Conservation (phyloP, 2,888 invertebrate species). For the Horisme vitalbata region DNA sequence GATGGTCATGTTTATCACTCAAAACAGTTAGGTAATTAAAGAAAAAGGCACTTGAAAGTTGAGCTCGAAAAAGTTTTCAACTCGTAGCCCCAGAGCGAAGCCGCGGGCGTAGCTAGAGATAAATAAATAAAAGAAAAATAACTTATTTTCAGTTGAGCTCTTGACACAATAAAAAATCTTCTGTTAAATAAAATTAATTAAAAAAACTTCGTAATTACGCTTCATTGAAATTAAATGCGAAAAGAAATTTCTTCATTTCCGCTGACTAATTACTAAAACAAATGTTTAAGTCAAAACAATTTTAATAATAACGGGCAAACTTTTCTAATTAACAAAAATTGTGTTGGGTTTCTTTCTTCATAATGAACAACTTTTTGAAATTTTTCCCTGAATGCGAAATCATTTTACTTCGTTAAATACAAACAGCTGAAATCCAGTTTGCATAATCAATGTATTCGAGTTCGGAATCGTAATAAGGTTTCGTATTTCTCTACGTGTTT, state of each 20-base stretch:
- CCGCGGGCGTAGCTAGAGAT: no score
- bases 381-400: background rate
- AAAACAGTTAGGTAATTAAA: no score
- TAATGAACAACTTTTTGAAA: slow-evolving; percentile 10
- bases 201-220: background rate
- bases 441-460: background rate
- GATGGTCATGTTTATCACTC: no score
- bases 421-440: background rate
- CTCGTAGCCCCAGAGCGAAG: no score
- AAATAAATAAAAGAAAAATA: background rate
- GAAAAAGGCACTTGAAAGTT: no score
- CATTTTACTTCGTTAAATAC: background rate
- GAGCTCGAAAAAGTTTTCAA: no score
- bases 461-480: no score
- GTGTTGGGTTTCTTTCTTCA: slow-evolving; percentile 2
- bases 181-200: slow-evolving; percentile 7
- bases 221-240: background rate
- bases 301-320: slow-evolving; percentile 23
- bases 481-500: no score
- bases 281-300: slow-evolving; percentile 17
- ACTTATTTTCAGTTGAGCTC: slow-evolving; percentile 2
- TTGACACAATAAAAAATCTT: slow-evolving; percentile 1
- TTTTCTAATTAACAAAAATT: slow-evolving; percentile 23
- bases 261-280: slow-evolving; percentile 20
- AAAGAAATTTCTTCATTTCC: slow-evolving; percentile 6